A percentile compares a stretch with the other conserved stretches of the same genome.
These are phyloP conservation scores for Sarcophilus harrisii DNA, from an alignment of 2,797 vertebrate genomes.

Conservation along the genomic window DNA sequence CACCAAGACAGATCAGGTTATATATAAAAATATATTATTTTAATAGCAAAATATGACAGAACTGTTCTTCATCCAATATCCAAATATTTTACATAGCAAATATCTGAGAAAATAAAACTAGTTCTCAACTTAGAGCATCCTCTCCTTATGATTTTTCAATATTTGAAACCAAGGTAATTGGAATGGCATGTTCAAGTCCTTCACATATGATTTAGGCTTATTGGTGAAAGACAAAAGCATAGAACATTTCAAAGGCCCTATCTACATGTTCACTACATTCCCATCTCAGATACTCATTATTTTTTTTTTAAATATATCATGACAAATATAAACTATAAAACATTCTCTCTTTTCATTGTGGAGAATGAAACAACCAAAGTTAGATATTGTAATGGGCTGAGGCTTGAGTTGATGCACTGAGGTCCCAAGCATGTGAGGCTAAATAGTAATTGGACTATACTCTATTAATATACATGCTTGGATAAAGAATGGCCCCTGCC, in stretches of 20 bases:
- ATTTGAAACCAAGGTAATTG: slow-evolving; percentile 53
- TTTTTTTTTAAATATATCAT: not conserved
- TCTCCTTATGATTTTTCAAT: slow-evolving; percentile 54
- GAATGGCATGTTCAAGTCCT: not conserved
- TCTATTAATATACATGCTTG: no score
- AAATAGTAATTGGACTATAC: no score
- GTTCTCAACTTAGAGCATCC: slow-evolving; percentile 65
- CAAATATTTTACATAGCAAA: slow-evolving; percentile 79
- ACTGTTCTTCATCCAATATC: slow-evolving; percentile 79
- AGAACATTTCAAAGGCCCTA: not conserved
- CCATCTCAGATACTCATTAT: not conserved
- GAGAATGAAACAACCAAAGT: not conserved
- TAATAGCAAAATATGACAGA: slow-evolving; percentile 83
- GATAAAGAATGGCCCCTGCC: no score
- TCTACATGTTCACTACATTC: not conserved
- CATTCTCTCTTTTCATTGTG: not conserved
- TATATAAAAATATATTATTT: slow-evolving; percentile 82
- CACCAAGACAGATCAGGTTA: slow-evolving; percentile 80
- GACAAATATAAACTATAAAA: not conserved
- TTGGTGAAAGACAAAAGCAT: not conserved
- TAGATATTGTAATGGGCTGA: no score
- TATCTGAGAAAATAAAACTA: slow-evolving; percentile 66
- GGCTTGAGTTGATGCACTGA: no score
- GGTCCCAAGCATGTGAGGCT: no score
- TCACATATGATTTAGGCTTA: not conserved